Evolutionary conservation across 2,113 vertebrate species (phyloP).

Genomic region (Bolborhynchus lineola): DNA sequence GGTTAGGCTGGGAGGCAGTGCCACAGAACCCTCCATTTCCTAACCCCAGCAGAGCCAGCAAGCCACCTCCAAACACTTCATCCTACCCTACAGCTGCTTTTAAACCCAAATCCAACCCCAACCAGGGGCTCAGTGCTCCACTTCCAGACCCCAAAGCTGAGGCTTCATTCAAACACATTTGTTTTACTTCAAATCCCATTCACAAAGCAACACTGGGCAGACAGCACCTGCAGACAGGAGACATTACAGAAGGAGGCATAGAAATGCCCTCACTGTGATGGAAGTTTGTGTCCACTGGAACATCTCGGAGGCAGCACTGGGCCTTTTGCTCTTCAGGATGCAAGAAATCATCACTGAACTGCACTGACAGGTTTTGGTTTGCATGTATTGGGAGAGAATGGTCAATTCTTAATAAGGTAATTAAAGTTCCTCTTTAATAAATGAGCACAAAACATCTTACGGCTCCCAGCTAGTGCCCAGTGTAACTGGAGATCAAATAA

Average conservation of each 20-base stretch:
- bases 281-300: neutral
- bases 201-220: neutral
- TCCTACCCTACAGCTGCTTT: neutral
- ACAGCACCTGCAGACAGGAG: neutral
- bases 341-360: neutral
- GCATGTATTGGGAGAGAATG: neutral
- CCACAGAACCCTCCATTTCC: neutral
- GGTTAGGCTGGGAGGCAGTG: neutral
- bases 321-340: neutral
- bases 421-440: slow-evolving; percentile 56
- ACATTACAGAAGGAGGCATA: neutral
- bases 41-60: neutral
- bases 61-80: neutral
- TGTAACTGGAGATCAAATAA: neutral
- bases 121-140: neutral
- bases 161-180: neutral
- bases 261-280: rapidly evolving
- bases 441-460: neutral
- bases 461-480: neutral
- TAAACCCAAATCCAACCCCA: neutral
- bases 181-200: neutral
- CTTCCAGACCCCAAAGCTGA: neutral
- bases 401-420: slow-evolving; percentile 22
- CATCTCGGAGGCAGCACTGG: neutral
- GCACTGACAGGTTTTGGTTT: neutral